Evolutionary conservation across 2,888 invertebrate species (phyloP), one percentile per base, ranked within the genome.

Genomic region (Boloria selene): DNA sequence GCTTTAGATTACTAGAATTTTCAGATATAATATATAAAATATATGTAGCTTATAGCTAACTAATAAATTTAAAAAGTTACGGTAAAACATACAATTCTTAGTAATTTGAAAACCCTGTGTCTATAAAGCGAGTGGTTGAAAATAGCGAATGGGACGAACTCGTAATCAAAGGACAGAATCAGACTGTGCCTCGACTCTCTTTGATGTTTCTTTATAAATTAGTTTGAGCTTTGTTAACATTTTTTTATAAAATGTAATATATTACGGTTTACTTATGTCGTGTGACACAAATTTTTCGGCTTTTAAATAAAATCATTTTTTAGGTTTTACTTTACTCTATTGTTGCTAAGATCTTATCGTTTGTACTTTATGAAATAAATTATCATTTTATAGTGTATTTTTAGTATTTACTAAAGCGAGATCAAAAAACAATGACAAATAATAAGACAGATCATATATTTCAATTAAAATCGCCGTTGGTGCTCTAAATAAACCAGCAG

Each of bases 131-230:
- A 67, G 61, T 64, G 63, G 63, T 74, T 68, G 70, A 78, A 87
- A 88, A 88, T 88, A 87, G 84, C 82, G 72, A 77, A 76, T 77
- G 75, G 75, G 81, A 77, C 82, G 77, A 78, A 80, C 78, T 80
- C 78, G 70, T 82, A 88, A 90, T 90, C 87, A 89, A 87, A 88
- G 84, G 82, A 84, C 79, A 77, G 85, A 83, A 87, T 89, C 86
- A 84, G 85, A 86, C 85, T 80, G 79, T 77, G 76, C 74, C 78
- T 81, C 77, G 73, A 78, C 74, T 50, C 74, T 79, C 87, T 90
- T 90, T 90, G 89, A 90, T 81, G 88, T 88, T 80, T 79, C 81
- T 82, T 82, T 81, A 80, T 80, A 80, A 81, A 83, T 83, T 83
- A 83, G 74, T 77, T 76, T 74, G 75, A 74, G 55, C 61, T 50